Evolutionary conservation across 2,888 invertebrate genomes (phyloP).

Genomic region (Nephrocerus scutellatus): DNA sequence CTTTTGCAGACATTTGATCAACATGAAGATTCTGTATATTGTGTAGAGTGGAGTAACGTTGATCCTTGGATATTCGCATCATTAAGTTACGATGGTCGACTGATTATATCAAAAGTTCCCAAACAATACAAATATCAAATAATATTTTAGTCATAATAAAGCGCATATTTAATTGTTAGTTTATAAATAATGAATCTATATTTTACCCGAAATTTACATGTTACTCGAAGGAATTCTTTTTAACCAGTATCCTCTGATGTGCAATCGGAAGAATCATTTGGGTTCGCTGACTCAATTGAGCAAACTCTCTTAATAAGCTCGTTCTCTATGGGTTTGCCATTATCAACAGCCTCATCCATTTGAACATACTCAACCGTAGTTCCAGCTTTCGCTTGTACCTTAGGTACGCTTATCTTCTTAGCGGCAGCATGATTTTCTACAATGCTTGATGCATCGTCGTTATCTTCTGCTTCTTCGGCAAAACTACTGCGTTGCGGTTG

Average conservation of each 20-base stretch:
- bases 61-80: constrained; percentile 99
- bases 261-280: constrained; percentile 59
- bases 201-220: constrained; percentile 2
- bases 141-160: constrained; percentile 54
- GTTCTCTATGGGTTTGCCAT: constrained; percentile 45
- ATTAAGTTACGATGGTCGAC: constrained; percentile 85
- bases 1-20: constrained; percentile 89
- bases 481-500: constrained; percentile 47
- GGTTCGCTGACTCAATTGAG: constrained; percentile 59
- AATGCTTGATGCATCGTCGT: constrained; percentile 42
- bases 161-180: background rate
- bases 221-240: constrained; percentile 1
- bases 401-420: no score
- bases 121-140: constrained; percentile 90
- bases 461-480: constrained; percentile 49
- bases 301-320: constrained; percentile 48
- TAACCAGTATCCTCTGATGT: constrained; percentile 55
- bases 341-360: constrained; percentile 46
- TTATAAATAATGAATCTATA: constrained; percentile 2
- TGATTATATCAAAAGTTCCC: constrained; percentile 91
- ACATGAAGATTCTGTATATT: constrained; percentile 97
- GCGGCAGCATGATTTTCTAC: constrained; percentile 15
- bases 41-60: constrained; percentile 93
- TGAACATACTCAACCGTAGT: constrained; percentile 47
- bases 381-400: constrained; percentile 27